Evolutionary conservation across 2,797 vertebrate species (phyloP), one percentile per base, ranked within the genome.

Genomic region (Myotis pilosus): DNA sequence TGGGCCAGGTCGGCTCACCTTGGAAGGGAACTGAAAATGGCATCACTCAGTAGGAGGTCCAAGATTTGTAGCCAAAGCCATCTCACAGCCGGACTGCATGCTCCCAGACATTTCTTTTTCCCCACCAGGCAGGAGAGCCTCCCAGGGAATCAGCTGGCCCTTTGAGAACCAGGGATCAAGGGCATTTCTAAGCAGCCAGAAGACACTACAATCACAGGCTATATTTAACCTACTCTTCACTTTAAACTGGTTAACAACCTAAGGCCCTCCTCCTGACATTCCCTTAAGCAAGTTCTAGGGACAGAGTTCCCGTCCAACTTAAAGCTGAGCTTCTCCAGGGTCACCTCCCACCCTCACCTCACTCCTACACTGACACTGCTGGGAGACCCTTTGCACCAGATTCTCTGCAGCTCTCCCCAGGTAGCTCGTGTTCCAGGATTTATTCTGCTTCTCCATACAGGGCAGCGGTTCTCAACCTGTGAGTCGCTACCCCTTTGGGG

Each of bases 371-470:
- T 12, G n/a, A 1, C 0, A 36, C 23, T 20, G 17, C 47, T 4
- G 8, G 47, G 62, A 86, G 53, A n/a, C 9, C 36, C 81, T 47
- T 3, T 13, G 49, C 11, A 33, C 22, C 17, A 10, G 41, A 41
- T 7, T 17, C 33, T 17, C 12, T 0, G 4, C 49, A 5, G 17
- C 16, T 4, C 68, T 30, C 19, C 3, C 22, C 5, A 12, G 2
- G 10, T 22, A 12, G 36, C 47, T 4, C 36, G 3, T 33, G 0
- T 15, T 6, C 41, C 1, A 28, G 69, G n/a, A 22, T 4, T 8
- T 22, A 33, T 33, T 41, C 74, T 25, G 49, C 72, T 49, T 22
- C 53, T 87, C 64, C 53, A 16, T 44, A 44, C 11, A 44, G 44
- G 44, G 44, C 44, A 44, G 44, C 44, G 2, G 44, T 44, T 44